phyloP scores from a whole-genome alignment of 1,140 invertebrate species.

The Heliconius himera region DNA sequence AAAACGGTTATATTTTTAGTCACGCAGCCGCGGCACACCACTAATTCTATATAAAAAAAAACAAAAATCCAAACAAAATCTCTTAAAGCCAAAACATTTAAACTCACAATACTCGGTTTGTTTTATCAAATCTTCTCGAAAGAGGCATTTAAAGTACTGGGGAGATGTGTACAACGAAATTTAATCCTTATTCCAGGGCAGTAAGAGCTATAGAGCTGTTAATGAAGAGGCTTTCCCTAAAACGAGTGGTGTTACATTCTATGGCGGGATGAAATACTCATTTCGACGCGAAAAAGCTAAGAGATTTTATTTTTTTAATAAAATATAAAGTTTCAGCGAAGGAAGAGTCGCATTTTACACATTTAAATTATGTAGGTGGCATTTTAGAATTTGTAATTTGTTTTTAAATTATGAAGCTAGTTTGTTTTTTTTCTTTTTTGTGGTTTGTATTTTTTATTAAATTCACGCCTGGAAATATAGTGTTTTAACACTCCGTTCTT shows the following conservation, averaged over 20 bases:
- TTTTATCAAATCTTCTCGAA: slow-evolving; percentile 33
- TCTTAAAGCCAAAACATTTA: slow-evolving; percentile 26
- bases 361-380: slow-evolving; percentile 10
- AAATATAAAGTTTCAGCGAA: slow-evolving; percentile 16
- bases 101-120: slow-evolving; percentile 35
- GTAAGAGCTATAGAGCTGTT: not conserved
- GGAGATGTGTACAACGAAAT: not conserved
- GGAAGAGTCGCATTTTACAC: slow-evolving; percentile 7
- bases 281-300: slow-evolving; percentile 26
- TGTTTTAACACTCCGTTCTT: too few relatives aligned
- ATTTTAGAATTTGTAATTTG: not conserved
- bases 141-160: slow-evolving; percentile 20
- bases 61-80: slow-evolving; percentile 27
- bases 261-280: slow-evolving; percentile 30
- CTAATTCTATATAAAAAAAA: slow-evolving; percentile 17
- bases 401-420: not conserved
- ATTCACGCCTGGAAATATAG: too few relatives aligned
- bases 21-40: not conserved
- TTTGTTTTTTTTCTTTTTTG: not conserved
- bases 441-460: too few relatives aligned
- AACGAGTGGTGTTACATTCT: slow-evolving; percentile 32
- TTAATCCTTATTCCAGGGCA: not conserved
- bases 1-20: too few relatives aligned
- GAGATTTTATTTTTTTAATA: slow-evolving; percentile 31
- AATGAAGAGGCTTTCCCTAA: slow-evolving; percentile 10